Conservation (phyloP, 2,113 vertebrate species). For the Caranx ignobilis region DNA sequence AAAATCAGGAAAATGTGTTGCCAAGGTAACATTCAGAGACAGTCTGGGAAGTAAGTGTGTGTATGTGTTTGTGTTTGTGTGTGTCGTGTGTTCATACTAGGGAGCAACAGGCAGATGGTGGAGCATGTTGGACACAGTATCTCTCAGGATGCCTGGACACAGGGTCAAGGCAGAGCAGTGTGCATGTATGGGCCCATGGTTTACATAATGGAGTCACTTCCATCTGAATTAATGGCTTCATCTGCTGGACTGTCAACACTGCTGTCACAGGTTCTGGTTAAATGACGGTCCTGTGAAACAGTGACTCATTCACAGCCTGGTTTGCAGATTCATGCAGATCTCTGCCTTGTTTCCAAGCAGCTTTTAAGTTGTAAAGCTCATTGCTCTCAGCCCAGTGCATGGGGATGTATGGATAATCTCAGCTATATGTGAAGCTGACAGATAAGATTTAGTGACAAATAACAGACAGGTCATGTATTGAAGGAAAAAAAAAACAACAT, state of each 20-base stretch:
- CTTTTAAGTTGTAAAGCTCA: constrained; percentile 8
- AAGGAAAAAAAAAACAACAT: too few relatives aligned
- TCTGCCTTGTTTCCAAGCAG: constrained; percentile 27
- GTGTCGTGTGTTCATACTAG: constrained; percentile 25
- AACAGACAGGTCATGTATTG: too few relatives aligned
- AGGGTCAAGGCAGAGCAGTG: background rate
- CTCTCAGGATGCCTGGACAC: constrained; percentile 9
- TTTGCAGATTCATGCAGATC: constrained; percentile 34
- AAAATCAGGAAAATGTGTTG: constrained; percentile 47
- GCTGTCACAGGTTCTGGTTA: constrained; percentile 44
- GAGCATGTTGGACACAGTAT: constrained; percentile 11
- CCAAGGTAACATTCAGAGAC: constrained; percentile 53
- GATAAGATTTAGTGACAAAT: background rate
- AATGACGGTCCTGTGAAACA: constrained; percentile 41
- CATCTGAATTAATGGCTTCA: constrained; percentile 34
- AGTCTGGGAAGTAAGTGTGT: constrained; percentile 13
- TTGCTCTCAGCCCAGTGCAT: constrained; percentile 21
- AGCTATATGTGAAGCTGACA: background rate
- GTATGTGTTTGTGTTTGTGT: background rate
- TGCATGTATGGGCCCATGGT: background rate
- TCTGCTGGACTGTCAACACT: constrained; percentile 11
- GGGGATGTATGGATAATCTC: constrained; percentile 21
- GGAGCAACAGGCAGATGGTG: constrained; percentile 53
- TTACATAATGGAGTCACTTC: constrained; percentile 49
- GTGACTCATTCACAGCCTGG: constrained; percentile 60